A percentile compares a stretch with the other conserved stretches of the same genome.
phyloP scores from a whole-genome alignment of 2,797 vertebrate genomes.

The Rhincodon typus region DNA sequence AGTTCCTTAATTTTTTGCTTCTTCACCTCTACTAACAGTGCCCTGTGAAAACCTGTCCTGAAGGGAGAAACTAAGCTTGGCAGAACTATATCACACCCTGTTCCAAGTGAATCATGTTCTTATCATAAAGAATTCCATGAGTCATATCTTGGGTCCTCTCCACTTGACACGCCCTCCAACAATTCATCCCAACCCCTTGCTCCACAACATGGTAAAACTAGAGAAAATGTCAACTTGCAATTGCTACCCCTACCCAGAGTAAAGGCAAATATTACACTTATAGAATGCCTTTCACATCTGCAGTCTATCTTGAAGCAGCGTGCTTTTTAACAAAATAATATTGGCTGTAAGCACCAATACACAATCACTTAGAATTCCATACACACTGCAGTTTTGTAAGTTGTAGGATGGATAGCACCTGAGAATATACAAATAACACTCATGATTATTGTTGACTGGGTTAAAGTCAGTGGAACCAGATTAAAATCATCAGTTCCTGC shows the following conservation, averaged over 20 bases:
- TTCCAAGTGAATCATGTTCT: background rate
- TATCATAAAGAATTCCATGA: background rate
- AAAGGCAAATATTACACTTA: too few species aligned
- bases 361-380: background rate
- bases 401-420: background rate
- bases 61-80: background rate
- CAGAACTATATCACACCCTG: background rate
- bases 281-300: too few species aligned
- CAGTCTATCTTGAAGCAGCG: background rate
- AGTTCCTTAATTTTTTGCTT: background rate
- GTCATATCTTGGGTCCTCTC: too few species aligned
- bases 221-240: too few species aligned
- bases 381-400: background rate
- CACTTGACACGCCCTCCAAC: too few species aligned
- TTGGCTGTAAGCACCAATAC: background rate
- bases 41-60: background rate
- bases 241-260: too few species aligned
- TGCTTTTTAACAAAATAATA: background rate
- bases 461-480: background rate
- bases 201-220: too few species aligned
- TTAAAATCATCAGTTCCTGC: background rate
- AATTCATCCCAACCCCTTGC: too few species aligned
- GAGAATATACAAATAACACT: background rate
- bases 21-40: background rate
- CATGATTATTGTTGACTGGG: background rate